A percentile compares a stretch with the other conserved stretches of the same genome.
Conservation (phyloP, 2,797 vertebrate species). For the Cirrhinus molitorella region DNA sequence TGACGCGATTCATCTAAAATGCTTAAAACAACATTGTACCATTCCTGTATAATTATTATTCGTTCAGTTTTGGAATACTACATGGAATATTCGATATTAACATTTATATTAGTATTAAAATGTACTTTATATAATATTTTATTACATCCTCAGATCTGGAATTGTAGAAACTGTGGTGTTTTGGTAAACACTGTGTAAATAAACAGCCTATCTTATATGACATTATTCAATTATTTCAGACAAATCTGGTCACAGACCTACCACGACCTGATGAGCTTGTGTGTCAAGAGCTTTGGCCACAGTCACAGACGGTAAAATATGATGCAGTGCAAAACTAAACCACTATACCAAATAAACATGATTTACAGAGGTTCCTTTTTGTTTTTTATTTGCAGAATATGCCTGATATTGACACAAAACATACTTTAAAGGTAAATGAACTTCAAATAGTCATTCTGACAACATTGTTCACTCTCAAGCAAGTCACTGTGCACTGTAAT, state of each 20-base stretch:
- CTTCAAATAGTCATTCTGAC: not conserved
- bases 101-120: not conserved
- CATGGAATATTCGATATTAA: not conserved
- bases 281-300: constrained; percentile 33
- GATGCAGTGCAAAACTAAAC: not conserved
- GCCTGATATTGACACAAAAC: constrained; percentile 67
- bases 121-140: not conserved
- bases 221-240: constrained; percentile 35
- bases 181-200: too few relatives aligned
- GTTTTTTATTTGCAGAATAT: constrained; percentile 64
- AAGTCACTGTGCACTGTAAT: not conserved
- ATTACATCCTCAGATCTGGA: too few relatives aligned
- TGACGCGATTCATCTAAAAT: not conserved
- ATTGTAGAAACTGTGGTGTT: too few relatives aligned
- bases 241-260: constrained; percentile 52
- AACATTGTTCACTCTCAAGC: not conserved
- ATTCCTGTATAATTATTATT: not conserved
- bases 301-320: constrained; percentile 23
- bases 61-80: not conserved
- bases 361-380: constrained; percentile 25
- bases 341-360: not conserved
- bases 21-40: not conserved
- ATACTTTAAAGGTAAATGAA: constrained; percentile 74
- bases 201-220: not conserved
- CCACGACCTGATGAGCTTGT: constrained; percentile 39